Percentiles rank a stretch among this genome's conserved stretches.
Evolutionary conservation across 2,888 invertebrate species (phyloP).

Genomic region (Coenonympha glycerion): DNA sequence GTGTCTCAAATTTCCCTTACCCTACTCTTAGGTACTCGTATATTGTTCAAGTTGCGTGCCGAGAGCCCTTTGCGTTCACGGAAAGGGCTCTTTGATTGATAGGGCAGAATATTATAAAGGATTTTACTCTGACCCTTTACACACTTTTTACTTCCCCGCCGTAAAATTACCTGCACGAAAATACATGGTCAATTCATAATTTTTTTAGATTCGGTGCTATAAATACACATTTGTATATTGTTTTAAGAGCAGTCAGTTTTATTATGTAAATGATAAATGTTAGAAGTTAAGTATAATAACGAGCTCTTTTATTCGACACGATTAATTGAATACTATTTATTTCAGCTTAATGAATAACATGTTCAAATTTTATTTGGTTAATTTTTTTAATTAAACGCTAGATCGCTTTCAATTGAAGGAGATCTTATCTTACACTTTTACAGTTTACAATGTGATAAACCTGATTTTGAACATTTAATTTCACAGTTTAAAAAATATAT

Average conservation of each 20-base stretch:
- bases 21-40: neutral
- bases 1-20: neutral
- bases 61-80: conserved; percentile 10
- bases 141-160: conserved; percentile 11
- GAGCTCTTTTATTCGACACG: no score
- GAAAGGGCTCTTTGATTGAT: conserved; percentile 21
- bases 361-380: no score
- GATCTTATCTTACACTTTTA: no score
- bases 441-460: no score
- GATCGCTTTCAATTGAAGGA: no score
- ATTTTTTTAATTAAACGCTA: no score
- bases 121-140: conserved; percentile 9
- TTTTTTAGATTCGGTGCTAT: conserved; percentile 1
- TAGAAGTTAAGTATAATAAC: no score
- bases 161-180: conserved; percentile 3
- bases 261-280: neutral
- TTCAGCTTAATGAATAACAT: no score
- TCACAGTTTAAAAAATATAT: no score
- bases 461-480: no score
- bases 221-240: neutral
- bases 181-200: neutral
- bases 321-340: no score
- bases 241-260: neutral
- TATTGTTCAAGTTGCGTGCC: conserved; percentile 16
- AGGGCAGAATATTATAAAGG: conserved; percentile 18